Percentiles rank a stretch among this genome's conserved stretches.
Evolutionary conservation across 2,113 vertebrate genomes (phyloP).

Genomic region (Lota lota): DNA sequence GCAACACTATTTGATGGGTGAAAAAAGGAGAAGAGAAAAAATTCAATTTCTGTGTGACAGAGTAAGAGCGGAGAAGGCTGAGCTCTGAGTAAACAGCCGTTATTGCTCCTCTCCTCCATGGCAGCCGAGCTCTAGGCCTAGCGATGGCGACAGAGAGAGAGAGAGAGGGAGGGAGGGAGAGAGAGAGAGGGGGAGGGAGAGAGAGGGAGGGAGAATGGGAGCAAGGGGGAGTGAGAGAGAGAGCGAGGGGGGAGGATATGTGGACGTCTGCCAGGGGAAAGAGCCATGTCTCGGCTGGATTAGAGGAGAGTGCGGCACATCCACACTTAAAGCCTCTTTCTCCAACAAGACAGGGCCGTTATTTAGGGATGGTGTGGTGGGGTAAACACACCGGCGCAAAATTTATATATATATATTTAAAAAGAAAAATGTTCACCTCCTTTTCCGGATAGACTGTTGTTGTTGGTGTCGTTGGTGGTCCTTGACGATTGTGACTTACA

Average conservation of each 20-base stretch:
- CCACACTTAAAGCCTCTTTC: conserved; percentile 71
- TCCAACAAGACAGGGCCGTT: conserved; percentile 72
- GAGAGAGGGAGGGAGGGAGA: conserved; percentile 5
- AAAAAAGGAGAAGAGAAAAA: conserved; percentile 41
- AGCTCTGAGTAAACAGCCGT: conserved; percentile 74
- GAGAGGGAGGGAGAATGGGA: conserved; percentile 45
- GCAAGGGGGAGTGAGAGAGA: conserved; percentile 17
- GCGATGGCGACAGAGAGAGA: conserved; percentile 21
- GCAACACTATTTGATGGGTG: conserved; percentile 63
- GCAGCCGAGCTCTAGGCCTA: conserved; percentile 61
- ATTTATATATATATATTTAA: conserved; percentile 30
- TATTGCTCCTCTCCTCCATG: conserved; percentile 63
- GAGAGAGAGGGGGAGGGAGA: neutral
- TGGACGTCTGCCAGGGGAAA: conserved; percentile 75
- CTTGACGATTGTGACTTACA: conserved; percentile 45
- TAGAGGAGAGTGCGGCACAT: conserved; percentile 69
- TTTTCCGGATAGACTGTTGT: too few species aligned
- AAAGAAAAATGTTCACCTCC: too few species aligned
- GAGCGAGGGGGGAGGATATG: conserved; percentile 36
- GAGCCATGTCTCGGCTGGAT: conserved; percentile 73
- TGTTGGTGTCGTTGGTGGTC: conserved; percentile 18
- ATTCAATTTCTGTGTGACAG: conserved; percentile 71
- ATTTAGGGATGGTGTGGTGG: conserved; percentile 62
- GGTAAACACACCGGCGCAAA: conserved; percentile 58
- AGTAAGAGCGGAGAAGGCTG: conserved; percentile 67